phyloP scores from a whole-genome alignment of 37 sponge, comb jelly and placozoan species.

The Aphrocallistes beatrix region DNA sequence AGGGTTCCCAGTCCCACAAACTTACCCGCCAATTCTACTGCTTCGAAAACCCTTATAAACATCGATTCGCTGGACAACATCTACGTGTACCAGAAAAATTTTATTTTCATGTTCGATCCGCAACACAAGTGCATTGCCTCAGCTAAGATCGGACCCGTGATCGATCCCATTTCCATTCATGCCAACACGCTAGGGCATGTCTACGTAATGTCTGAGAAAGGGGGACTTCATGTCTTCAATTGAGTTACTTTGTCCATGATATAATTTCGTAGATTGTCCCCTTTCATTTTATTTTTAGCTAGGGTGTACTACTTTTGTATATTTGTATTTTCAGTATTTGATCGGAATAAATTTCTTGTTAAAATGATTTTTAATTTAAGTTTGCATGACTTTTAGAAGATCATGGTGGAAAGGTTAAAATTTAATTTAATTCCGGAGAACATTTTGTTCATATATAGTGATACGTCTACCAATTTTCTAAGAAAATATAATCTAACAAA shows the following conservation, averaged over 20 bases:
- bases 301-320: neutral
- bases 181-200: neutral
- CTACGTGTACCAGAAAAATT: neutral
- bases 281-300: neutral
- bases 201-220: constrained; percentile 1
- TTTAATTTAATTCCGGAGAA: too few species aligned
- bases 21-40: neutral
- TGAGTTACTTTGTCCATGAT: neutral
- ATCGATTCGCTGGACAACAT: neutral
- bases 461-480: too few species aligned
- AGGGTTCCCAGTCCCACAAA: neutral
- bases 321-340: too few species aligned
- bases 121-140: neutral
- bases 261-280: too few species aligned
- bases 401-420: too few species aligned
- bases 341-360: neutral
- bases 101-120: neutral
- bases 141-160: neutral
- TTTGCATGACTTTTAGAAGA: too few species aligned
- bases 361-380: neutral
- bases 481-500: too few species aligned
- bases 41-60: neutral
- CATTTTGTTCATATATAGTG: too few species aligned
- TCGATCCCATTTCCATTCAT: neutral
- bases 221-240: neutral